phyloP scores from a whole-genome alignment of 2,113 vertebrate species.

The Tragelaphus imberbis region DNA sequence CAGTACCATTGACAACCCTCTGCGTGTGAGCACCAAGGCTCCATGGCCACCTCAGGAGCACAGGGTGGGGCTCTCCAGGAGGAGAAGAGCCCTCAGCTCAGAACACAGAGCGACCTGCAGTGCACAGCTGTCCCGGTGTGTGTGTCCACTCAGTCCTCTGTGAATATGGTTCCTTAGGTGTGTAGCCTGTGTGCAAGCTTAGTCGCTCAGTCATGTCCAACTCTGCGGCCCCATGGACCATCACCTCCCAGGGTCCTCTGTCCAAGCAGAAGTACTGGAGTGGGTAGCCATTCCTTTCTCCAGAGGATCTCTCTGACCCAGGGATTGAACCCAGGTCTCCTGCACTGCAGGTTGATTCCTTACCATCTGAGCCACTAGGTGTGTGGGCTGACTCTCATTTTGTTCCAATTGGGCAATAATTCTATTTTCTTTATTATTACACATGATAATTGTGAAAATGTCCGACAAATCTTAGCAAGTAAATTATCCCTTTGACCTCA shows the following conservation, averaged over 20 bases:
- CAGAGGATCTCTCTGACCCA: background rate
- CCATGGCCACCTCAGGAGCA: background rate
- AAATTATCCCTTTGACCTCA: background rate
- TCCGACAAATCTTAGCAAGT: background rate
- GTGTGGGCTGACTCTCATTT: background rate
- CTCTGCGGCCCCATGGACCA: accelerated
- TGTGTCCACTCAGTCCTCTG: background rate
- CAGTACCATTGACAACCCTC: background rate
- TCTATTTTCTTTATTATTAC: background rate
- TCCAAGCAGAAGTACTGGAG: background rate
- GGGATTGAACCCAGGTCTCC: too few species aligned
- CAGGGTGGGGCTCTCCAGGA: background rate
- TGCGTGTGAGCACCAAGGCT: background rate
- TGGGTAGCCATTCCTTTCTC: background rate
- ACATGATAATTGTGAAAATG: background rate
- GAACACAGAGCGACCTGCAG: background rate
- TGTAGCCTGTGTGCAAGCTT: background rate
- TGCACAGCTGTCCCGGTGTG: accelerated
- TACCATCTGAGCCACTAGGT: background rate
- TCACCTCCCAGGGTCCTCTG: background rate
- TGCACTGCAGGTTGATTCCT: background rate
- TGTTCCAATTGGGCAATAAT: background rate
- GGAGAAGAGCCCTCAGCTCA: accelerated
- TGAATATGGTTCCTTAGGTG: background rate
- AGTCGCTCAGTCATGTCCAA: accelerated